Conservation (phyloP, 2,113 vertebrate species). For the Desmodus rotundus region DNA sequence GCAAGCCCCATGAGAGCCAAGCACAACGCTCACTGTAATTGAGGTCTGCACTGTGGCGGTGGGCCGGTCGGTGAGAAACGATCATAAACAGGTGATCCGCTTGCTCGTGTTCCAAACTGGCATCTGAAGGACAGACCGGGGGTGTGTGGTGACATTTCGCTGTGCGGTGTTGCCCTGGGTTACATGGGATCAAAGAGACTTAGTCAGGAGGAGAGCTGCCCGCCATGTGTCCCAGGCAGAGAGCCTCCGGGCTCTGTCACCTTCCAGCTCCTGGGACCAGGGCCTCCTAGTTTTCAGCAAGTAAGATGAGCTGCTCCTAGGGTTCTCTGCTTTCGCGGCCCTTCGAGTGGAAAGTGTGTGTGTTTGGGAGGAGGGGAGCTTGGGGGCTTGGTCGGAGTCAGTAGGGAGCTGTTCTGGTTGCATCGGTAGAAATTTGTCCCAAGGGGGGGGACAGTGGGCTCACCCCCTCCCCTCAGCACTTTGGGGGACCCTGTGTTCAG, state of each 20-base stretch:
- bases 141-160: background rate
- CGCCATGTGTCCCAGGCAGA: background rate
- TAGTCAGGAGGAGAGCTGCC: background rate
- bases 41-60: background rate
- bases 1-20: background rate
- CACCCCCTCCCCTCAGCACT: background rate
- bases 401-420: background rate
- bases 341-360: background rate
- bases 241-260: conserved; percentile 29
- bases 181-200: background rate
- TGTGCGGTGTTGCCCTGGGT: background rate
- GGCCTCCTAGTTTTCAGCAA: background rate
- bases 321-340: background rate
- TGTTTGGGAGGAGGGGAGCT: accelerated
- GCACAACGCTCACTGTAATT: accelerated
- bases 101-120: background rate
- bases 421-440: accelerated
- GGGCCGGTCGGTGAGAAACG: background rate
- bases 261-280: background rate
- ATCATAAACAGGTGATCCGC: background rate
- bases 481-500: background rate
- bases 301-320: background rate
- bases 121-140: background rate
- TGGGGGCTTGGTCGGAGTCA: accelerated
- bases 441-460: accelerated